These are phyloP conservation scores for Ceraclea dissimilis DNA, from an alignment of 2,888 invertebrate genomes.

Conservation along the genomic window DNA sequence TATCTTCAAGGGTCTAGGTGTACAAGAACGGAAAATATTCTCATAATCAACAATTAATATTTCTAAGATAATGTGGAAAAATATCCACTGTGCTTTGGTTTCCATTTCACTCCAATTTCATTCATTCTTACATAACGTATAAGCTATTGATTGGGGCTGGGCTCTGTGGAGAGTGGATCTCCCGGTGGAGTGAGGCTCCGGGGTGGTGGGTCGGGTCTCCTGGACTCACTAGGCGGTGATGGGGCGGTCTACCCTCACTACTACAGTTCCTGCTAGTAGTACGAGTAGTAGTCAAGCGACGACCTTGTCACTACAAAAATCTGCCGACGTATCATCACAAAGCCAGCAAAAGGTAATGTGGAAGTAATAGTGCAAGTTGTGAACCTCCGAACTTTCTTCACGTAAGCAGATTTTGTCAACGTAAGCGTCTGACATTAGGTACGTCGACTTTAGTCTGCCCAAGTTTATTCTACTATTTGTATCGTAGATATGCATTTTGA, in stretches of 20 bases:
- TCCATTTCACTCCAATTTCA: constrained; percentile 22
- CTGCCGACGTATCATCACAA: constrained; percentile 36
- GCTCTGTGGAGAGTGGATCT: neutral
- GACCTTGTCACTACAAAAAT: constrained; percentile 53
- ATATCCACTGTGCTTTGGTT: constrained; percentile 5
- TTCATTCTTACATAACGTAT: constrained; percentile 23
- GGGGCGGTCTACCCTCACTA: neutral
- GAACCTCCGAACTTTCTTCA: constrained; percentile 19
- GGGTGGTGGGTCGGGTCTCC: constrained; percentile 9
- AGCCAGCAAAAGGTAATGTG: constrained; percentile 24
- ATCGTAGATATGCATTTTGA: neutral
- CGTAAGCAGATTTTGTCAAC: constrained; percentile 16
- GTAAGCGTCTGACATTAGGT: constrained; percentile 12
- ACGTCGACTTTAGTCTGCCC: too few species aligned
- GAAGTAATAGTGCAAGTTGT: constrained; percentile 20
- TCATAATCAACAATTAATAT: too few species aligned
- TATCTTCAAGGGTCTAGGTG: too few species aligned
- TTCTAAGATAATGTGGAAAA: too few species aligned
- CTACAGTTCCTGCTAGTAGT: neutral
- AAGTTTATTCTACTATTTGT: too few species aligned
- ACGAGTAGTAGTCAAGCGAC: constrained; percentile 31
- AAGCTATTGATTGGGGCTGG: constrained; percentile 21
- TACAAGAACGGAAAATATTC: too few species aligned
- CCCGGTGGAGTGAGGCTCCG: neutral
- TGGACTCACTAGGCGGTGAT: constrained; percentile 2